phyloP scores from a whole-genome alignment of 2,888 invertebrate species.

The Synergus gifuensis region DNA sequence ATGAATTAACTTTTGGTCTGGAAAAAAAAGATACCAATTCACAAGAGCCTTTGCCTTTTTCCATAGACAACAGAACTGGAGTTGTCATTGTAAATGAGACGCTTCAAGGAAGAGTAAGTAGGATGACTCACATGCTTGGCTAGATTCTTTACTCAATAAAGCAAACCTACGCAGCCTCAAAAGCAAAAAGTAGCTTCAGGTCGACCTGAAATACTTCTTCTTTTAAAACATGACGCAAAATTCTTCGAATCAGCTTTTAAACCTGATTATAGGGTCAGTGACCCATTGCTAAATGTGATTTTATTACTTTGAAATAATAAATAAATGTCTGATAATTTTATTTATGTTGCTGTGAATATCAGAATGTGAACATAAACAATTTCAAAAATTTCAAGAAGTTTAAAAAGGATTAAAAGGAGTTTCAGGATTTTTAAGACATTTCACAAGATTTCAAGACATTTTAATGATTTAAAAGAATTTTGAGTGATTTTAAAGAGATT shows the following conservation, averaged over 20 bases:
- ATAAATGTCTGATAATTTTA: not conserved
- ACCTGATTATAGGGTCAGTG: not conserved
- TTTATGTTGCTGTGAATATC: not conserved
- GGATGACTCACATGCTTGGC: conserved; percentile 26
- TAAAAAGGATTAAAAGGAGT: too few relatives aligned
- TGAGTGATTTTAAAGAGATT: too few relatives aligned
- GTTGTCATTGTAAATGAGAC: conserved; percentile 89
- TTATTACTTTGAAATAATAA: not conserved
- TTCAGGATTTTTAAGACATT: too few relatives aligned
- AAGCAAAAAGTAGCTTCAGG: conserved; percentile 23
- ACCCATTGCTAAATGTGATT: not conserved
- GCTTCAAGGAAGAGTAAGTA: conserved; percentile 85
- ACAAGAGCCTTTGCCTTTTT: conserved; percentile 83
- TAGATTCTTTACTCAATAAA: conserved; percentile 31
- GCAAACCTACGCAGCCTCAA: conserved; percentile 30
- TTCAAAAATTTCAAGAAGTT: too few relatives aligned
- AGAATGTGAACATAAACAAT: not conserved
- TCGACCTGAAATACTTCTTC: conserved; percentile 39
- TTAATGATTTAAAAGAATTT: too few relatives aligned
- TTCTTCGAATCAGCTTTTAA: conserved; percentile 8
- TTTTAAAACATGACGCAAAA: not conserved
- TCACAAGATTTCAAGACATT: too few relatives aligned
- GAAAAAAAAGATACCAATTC: conserved; percentile 79
- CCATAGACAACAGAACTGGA: conserved; percentile 87
- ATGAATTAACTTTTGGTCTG: conserved; percentile 83